phyloP scores from a whole-genome alignment of 2,888 invertebrate species.

The Pristionchus entomophagus region DNA sequence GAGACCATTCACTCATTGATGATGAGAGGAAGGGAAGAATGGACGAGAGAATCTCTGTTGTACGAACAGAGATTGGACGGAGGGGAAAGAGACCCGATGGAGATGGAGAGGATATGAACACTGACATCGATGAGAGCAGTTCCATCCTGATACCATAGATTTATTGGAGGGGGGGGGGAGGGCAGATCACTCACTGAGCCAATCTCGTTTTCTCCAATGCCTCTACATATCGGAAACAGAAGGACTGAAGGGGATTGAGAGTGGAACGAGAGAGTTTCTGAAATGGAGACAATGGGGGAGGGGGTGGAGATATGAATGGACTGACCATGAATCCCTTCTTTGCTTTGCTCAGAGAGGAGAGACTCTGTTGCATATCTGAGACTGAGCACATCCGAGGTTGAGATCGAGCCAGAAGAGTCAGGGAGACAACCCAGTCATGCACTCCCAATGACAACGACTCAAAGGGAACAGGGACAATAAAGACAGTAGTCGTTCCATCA shows the following conservation, averaged over 20 bases:
- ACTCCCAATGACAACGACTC: conserved; percentile 24
- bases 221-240: conserved; percentile 41
- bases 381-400: background rate
- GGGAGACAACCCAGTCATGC: background rate
- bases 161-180: background rate
- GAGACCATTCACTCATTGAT: conserved; percentile 38
- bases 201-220: conserved; percentile 43
- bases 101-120: conserved; percentile 12
- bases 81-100: background rate
- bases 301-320: background rate
- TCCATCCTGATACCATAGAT: background rate
- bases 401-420: background rate
- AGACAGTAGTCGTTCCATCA: background rate
- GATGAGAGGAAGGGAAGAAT: background rate
- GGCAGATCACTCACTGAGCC: background rate
- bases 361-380: conserved; percentile 31
- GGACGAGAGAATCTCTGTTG: background rate
- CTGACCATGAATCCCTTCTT: conserved; percentile 24
- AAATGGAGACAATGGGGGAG: background rate
- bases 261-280: conserved; percentile 38
- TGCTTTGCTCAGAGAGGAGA: background rate
- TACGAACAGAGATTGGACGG: conserved; percentile 15
- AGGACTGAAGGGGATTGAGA: conserved; percentile 1
- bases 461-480: background rate
- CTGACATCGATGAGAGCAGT: conserved; percentile 16